Evolutionary conservation across 2,113 vertebrate genomes (phyloP).

Genomic region (Cryptomyrus ogoouensis): DNA sequence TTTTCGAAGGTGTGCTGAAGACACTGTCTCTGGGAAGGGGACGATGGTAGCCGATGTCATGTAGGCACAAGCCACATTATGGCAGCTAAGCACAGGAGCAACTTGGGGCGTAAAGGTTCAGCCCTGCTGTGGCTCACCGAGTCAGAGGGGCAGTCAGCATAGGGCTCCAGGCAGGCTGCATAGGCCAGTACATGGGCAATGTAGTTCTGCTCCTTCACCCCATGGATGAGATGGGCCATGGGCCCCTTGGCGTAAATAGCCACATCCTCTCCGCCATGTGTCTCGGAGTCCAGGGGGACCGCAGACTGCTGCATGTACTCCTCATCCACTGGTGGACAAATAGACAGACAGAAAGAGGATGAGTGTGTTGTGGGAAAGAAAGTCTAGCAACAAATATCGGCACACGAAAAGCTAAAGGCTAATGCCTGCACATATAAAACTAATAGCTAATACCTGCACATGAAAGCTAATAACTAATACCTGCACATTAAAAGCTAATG

Average conservation of each 20-base stretch:
- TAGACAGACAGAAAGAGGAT: background rate
- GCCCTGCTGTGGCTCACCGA: slow-evolving; percentile 10
- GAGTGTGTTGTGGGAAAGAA: background rate
- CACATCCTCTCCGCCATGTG: slow-evolving; percentile 70
- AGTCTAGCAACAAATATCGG: background rate
- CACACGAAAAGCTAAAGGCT: background rate
- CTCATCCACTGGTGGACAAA: slow-evolving; percentile 51
- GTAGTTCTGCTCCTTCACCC: slow-evolving; percentile 70
- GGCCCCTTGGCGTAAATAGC: slow-evolving; percentile 69
- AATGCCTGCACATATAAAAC: background rate
- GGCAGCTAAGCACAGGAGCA: slow-evolving; percentile 36
- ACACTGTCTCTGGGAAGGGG: background rate
- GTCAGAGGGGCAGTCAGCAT: slow-evolving; percentile 55
- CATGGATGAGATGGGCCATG: slow-evolving; percentile 71
- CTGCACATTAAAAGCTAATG: background rate
- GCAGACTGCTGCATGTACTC: slow-evolving; percentile 73
- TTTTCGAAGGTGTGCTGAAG: background rate
- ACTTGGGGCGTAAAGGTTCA: slow-evolving; percentile 10
- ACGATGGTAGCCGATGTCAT: slow-evolving; percentile 42
- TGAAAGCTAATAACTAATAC: background rate
- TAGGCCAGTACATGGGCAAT: slow-evolving; percentile 71
- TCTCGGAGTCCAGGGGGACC: slow-evolving; percentile 64
- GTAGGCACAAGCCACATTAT: slow-evolving; percentile 46
- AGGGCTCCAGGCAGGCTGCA: slow-evolving; percentile 65
- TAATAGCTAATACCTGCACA: background rate